Conservation (phyloP, 2,113 vertebrate species). For the Mugil cephalus region DNA sequence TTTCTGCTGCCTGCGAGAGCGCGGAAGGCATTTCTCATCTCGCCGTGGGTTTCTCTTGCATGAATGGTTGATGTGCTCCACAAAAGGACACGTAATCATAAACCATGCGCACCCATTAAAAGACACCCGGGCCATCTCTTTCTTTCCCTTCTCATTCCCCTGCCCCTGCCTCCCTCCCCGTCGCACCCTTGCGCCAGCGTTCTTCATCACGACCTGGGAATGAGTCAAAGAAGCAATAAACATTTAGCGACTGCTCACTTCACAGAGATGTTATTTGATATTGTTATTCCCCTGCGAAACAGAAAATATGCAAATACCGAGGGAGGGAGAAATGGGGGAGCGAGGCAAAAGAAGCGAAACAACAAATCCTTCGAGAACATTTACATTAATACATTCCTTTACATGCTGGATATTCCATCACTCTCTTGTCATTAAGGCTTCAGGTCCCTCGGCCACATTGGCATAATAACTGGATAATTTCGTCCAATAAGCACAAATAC, state of each 20-base stretch:
- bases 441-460: constrained; percentile 60
- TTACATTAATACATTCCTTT: constrained; percentile 75
- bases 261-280: constrained; percentile 35
- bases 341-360: constrained; percentile 30
- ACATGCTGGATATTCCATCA: constrained; percentile 74
- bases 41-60: constrained; percentile 52
- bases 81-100: constrained; percentile 69
- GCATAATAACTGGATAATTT: constrained; percentile 63
- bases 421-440: constrained; percentile 64
- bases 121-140: constrained; percentile 33
- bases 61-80: constrained; percentile 67
- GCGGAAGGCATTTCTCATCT: constrained; percentile 64
- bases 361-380: constrained; percentile 60
- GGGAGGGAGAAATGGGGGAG: constrained; percentile 11
- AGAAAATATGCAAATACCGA: constrained; percentile 46
- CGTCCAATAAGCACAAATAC: constrained; percentile 58
- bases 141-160: not conserved
- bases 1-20: constrained; percentile 47
- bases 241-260: constrained; percentile 35
- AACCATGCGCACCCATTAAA: constrained; percentile 42
- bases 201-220: constrained; percentile 40
- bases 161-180: not conserved
- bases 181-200: constrained; percentile 3
- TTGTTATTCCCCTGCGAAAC: constrained; percentile 41
- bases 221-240: constrained; percentile 31